phyloP scores from a whole-genome alignment of 2,797 vertebrate species.

The Dipus sagitta region DNA sequence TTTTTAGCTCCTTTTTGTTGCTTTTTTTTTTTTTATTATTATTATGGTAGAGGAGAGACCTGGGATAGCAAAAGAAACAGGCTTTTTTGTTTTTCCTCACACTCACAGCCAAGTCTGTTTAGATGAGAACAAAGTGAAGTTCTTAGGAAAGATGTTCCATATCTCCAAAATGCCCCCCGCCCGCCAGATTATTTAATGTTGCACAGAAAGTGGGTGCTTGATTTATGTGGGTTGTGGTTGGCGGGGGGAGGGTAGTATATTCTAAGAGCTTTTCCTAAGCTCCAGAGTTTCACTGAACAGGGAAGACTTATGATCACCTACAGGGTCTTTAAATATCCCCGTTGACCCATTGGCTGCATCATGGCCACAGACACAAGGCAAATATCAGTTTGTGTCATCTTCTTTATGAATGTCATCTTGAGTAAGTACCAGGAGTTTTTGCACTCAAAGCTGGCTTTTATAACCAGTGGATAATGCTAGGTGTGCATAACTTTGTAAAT shows the following conservation, averaged over 20 bases:
- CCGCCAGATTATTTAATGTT: background rate
- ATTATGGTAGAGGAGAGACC: background rate
- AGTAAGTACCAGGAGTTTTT: background rate
- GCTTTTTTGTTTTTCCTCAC: background rate
- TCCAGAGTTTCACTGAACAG: background rate
- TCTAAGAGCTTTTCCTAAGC: background rate
- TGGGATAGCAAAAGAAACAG: background rate
- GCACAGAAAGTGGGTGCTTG: background rate
- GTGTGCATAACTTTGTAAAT: slow-evolving; percentile 2
- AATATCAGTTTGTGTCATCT: background rate
- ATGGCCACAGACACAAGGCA: background rate
- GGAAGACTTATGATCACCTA: background rate
- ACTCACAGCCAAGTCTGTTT: slow-evolving; percentile 34
- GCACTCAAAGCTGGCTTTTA: background rate
- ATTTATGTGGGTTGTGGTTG: background rate
- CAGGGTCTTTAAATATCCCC: background rate
- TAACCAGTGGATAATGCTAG: background rate
- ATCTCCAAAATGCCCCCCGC: background rate
- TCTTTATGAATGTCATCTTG: background rate
- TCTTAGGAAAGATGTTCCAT: background rate
- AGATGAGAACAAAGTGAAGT: background rate
- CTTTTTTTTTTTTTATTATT: background rate
- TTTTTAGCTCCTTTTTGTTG: no score
- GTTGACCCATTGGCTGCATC: background rate
- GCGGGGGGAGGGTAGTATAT: background rate